Evolutionary conservation across 1,140 invertebrate genomes (phyloP).

Genomic region (Drosophila ercepeae): DNA sequence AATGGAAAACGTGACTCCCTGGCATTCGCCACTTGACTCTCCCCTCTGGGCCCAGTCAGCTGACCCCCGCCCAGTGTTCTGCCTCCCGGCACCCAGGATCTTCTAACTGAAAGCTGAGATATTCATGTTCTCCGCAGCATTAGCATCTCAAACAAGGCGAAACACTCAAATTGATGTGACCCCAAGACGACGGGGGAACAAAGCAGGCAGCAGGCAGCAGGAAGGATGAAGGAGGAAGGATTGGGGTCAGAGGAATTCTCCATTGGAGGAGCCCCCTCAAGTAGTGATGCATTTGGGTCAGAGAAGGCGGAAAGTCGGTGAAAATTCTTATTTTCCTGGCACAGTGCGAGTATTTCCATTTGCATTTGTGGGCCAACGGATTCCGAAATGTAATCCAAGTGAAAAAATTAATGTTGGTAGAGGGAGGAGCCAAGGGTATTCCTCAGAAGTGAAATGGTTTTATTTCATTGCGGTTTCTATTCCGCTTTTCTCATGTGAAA

Average conservation of each 20-base stretch:
- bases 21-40: conserved; percentile 25
- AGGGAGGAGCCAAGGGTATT: too few relatives aligned
- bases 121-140: conserved; percentile 51
- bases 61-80: conserved; percentile 6
- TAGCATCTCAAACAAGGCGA: conserved; percentile 62
- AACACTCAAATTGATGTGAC: conserved; percentile 67
- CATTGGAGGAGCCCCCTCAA: conserved; percentile 25
- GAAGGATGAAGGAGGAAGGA: not conserved
- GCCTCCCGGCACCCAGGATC: not conserved
- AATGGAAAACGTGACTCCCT: conserved; percentile 42
- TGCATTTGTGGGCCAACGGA: conserved; percentile 42
- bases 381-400: conserved; percentile 13
- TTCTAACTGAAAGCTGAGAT: conserved; percentile 32
- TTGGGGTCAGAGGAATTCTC: not conserved
- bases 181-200: conserved; percentile 9
- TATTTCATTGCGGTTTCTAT: conserved; percentile 1
- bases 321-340: conserved; percentile 11
- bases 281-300: conserved; percentile 62
- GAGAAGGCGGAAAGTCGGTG: conserved; percentile 3
- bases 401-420: conserved; percentile 10
- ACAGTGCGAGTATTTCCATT: conserved; percentile 31
- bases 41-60: not conserved
- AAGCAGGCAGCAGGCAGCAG: not conserved
- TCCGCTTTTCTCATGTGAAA: conserved; percentile 22
- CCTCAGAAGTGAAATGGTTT: not conserved